Evolutionary conservation across 2,113 vertebrate genomes (phyloP), one percentile per base, ranked within the genome.

Genomic region (Corythornis cristatus): DNA sequence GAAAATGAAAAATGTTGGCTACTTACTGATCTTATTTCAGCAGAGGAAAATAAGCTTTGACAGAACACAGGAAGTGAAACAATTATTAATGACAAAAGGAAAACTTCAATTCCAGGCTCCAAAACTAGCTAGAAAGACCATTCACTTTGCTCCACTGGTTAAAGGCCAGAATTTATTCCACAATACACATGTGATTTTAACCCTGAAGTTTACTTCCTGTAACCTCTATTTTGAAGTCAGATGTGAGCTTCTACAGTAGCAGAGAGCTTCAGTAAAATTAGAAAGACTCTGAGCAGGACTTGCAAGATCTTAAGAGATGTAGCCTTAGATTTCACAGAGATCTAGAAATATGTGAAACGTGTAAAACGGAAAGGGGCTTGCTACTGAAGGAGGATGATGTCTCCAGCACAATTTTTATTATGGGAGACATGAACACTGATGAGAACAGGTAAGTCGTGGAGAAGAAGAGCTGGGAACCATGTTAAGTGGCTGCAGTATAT

Each of bases 351-450:
- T 5, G 17, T 54, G 43, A 58, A 45, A 64, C 0, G 8, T 25
- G 61, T 25, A 25, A 72, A 74, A 62, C 15, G 29, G 43, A 31
- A 71, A 62, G 1, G 3, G 58, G 13, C 19, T 25, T 15, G 28
- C 1, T 23, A 46, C 26, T 7, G 33, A 23, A 25, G 17, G 9
- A 66, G 10, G 13, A 28, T 4, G 37, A 17, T n/a, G 57, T 9
- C 22, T 76, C 45, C 54, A 62, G 56, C 33, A 40, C 5, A 12
- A 60, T 35, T 10, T 35, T 13, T 35, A 8, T 25, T 10, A 31
- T 3, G 28, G 3, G 33, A 11, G 51, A 11, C 12, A 9, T 0
- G 29, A 51, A 58, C 70, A 61, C 0, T 15, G 21, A 16, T 15
- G 48, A 48, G 29, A 15, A 66, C 19, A n/a, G 64, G 14, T 66